A percentile compares a stretch with the other conserved stretches of the same genome.
These are phyloP conservation scores for Euwallacea fornicatus DNA, from an alignment of 1,140 invertebrate species.

Conservation along the genomic window DNA sequence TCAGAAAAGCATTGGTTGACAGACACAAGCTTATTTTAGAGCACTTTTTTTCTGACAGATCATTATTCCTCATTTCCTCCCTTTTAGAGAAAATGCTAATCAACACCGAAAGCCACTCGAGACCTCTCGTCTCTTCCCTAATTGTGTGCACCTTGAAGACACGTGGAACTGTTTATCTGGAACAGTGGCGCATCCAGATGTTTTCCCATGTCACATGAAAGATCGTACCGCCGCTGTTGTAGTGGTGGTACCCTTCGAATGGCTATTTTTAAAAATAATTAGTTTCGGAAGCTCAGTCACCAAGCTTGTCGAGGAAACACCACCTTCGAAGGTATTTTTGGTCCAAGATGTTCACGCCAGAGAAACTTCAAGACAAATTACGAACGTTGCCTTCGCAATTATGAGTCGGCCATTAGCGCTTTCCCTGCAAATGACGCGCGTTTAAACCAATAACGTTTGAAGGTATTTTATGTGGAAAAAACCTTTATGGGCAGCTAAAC, in stretches of 20 bases:
- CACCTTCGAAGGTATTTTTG: constrained; percentile 35
- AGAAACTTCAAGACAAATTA: constrained; percentile 42
- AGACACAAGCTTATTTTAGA: neutral
- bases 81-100: constrained; percentile 35
- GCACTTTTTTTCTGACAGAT: constrained; percentile 11
- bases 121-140: constrained; percentile 16
- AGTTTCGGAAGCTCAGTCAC: constrained; percentile 44
- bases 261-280: constrained; percentile 47
- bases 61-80: constrained; percentile 35
- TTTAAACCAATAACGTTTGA: neutral
- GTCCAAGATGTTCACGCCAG: constrained; percentile 30
- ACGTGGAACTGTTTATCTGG: constrained; percentile 3
- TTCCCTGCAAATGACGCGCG: constrained; percentile 10
- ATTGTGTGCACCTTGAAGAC: constrained; percentile 32
- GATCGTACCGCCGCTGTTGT: neutral
- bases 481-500: neutral
- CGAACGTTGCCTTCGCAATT: constrained; percentile 33
- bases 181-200: too few species aligned
- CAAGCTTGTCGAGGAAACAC: constrained; percentile 17
- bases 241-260: neutral
- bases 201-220: neutral
- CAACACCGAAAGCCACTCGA: constrained; percentile 35
- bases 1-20: too few species aligned
- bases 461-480: constrained; percentile 2
- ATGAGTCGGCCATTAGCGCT: constrained; percentile 25